These are phyloP conservation scores for Megastigmus dorsalis DNA, from an alignment of 2,888 invertebrate genomes.

Conservation along the genomic window DNA sequence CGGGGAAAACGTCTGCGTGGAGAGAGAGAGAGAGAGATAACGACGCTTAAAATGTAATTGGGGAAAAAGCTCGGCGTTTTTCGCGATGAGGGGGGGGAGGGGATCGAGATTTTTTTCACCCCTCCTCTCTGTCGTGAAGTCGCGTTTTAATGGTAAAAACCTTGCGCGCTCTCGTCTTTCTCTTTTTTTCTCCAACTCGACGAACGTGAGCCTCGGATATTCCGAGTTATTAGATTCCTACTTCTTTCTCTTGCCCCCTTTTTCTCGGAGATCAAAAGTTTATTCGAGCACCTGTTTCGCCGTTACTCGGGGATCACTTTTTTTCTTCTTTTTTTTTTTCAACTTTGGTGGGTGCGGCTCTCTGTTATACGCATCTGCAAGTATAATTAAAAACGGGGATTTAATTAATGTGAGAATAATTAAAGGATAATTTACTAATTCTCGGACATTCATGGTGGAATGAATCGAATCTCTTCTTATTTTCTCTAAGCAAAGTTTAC, in stretches of 20 bases:
- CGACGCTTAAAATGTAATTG: not conserved
- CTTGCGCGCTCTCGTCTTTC: too few species aligned
- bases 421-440: too few species aligned
- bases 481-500: too few species aligned
- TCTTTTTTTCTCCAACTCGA: not conserved
- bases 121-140: not conserved
- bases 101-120: not conserved
- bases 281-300: too few species aligned
- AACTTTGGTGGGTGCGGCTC: too few species aligned
- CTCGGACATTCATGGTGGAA: too few species aligned
- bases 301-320: too few species aligned
- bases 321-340: too few species aligned
- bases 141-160: not conserved
- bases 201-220: not conserved
- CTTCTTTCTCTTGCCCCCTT: not conserved
- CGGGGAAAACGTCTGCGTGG: too few species aligned
- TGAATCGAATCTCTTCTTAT: too few species aligned
- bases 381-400: not conserved
- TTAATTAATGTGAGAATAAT: not conserved
- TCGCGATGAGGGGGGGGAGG: not conserved
- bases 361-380: too few species aligned
- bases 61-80: conserved; percentile 11
- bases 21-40: not conserved
- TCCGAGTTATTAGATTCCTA: not conserved
- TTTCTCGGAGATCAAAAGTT: conserved; percentile 1